Evolutionary conservation across 2,113 vertebrate species (phyloP).

Genomic region (Pagrus major): DNA sequence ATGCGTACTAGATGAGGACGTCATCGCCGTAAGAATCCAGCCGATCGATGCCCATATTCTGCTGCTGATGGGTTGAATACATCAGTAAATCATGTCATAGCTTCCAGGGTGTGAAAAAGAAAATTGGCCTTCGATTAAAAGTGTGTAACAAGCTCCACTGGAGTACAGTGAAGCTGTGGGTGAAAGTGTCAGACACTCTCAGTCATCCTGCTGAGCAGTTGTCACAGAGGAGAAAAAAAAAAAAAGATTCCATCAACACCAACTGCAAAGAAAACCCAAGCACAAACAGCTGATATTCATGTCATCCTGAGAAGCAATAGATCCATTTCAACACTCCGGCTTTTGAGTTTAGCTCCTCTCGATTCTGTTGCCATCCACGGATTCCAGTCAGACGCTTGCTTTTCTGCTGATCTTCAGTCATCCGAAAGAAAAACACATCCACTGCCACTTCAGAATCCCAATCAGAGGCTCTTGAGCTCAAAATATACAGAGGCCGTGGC

Average conservation of each 20-base stretch:
- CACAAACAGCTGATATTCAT: conserved; percentile 2
- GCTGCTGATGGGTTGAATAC: conserved; percentile 52
- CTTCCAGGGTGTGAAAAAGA: conserved; percentile 24
- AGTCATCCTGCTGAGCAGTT: conserved; percentile 2
- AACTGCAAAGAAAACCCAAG: background rate
- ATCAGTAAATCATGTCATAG: conserved; percentile 69
- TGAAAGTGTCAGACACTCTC: background rate
- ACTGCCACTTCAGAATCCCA: conserved; percentile 45
- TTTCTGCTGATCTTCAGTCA: conserved; percentile 39
- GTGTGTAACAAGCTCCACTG: background rate
- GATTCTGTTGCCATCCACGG: conserved; percentile 22
- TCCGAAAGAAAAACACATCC: conserved; percentile 48
- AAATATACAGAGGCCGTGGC: conserved; percentile 6
- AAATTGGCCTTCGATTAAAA: conserved; percentile 5
- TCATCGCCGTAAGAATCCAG: conserved; percentile 72
- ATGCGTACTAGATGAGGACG: conserved; percentile 75
- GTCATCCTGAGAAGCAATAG: conserved; percentile 6
- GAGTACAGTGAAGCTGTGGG: background rate
- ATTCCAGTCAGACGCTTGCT: conserved; percentile 7
- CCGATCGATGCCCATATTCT: conserved; percentile 53
- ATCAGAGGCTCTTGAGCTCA: conserved; percentile 37
- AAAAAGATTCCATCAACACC: background rate
- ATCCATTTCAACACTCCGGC: conserved; percentile 14
- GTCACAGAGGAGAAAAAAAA: background rate
- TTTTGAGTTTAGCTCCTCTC: background rate